Base-by-base conservation (phyloP, 92 coral and sea anemone species). In the Porites cylindrica region DNA sequence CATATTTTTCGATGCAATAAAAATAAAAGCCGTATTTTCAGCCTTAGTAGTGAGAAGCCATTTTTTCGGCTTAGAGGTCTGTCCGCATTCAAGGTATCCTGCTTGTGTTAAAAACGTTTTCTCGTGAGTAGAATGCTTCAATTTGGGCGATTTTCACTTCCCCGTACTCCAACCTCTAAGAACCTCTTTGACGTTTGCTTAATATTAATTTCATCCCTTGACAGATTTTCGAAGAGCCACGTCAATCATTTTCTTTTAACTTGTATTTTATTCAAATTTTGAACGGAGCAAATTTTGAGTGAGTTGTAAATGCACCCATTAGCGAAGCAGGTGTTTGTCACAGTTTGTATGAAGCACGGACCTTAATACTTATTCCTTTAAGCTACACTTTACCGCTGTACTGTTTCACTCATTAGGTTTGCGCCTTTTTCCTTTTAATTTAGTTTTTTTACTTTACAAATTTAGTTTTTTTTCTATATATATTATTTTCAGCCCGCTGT, bases 111-210 rank as follows among this genome's bases (percentile, higher is more conserved):
- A 14, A 56, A 10, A 14, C 4, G 16, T 14, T 56, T 10, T 10
- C 61, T 10, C 61, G 61, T 56, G 16, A 56, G 11, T 56, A 56
- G 61, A 10, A 56, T 10, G 13, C 16, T 56, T 14, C 61, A 56
- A 56, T 56, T 56, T 10, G 11, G 61, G 61, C 16, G 61, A 56
- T 56, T 56, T 56, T 56, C 61, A 10, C 11, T 56, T 56, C 14
- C 20, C 52, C 21, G 64, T 20, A 4, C 43, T 50, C 18, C 11
- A 50, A 72, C 21, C 21, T 53, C 51, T 20, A 76, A 53, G 23
- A 21, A 76, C 18, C 9, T 51, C 20, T 79, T 47, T 66, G 72
- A 79, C 54, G 62, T 81, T 81, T 81, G 29, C 54, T 8, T 24
- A 2, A 58, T 29, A 19, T 12, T 47, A 26, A 26, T 54, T 76